phyloP scores from a whole-genome alignment of 2,113 vertebrate species.

The Hippocampus mohnikei region DNA sequence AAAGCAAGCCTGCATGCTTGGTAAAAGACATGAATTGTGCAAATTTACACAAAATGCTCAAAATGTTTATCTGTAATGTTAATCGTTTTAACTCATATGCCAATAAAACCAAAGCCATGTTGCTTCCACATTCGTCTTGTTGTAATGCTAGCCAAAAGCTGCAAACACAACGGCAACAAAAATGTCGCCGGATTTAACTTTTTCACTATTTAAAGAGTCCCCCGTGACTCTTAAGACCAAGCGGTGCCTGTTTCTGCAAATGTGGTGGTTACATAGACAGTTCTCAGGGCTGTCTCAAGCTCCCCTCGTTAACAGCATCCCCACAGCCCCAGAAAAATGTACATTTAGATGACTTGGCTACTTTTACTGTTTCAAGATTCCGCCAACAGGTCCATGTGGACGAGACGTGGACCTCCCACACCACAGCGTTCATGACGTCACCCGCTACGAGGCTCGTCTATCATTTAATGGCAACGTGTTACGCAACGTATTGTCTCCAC shows the following conservation, averaged over 20 bases:
- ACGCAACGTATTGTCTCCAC: conserved; percentile 51
- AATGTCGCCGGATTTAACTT: too few species aligned
- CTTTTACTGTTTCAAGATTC: too few species aligned
- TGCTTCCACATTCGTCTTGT: not conserved
- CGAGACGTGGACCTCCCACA: too few species aligned
- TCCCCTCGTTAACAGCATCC: too few species aligned
- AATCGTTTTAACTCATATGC: conserved; percentile 6
- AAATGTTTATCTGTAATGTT: not conserved
- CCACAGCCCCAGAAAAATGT: too few species aligned
- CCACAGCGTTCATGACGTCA: not conserved
- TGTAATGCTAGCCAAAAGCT: not conserved
- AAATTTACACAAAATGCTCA: not conserved
- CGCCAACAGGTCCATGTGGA: too few species aligned
- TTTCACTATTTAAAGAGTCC: too few species aligned
- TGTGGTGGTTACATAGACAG: too few species aligned
- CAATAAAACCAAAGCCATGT: not conserved
- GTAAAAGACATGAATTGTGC: not conserved
- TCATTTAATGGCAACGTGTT: conserved; percentile 35
- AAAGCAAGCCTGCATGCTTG: conserved; percentile 2
- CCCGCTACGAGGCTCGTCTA: conserved; percentile 14
- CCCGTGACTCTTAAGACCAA: too few species aligned
- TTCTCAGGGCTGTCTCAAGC: too few species aligned
- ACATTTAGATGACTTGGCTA: too few species aligned
- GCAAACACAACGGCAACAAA: too few species aligned
- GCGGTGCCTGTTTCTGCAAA: not conserved